Conservation (phyloP, 2,888 invertebrate species). For the Polydrusus pterygomalis region DNA sequence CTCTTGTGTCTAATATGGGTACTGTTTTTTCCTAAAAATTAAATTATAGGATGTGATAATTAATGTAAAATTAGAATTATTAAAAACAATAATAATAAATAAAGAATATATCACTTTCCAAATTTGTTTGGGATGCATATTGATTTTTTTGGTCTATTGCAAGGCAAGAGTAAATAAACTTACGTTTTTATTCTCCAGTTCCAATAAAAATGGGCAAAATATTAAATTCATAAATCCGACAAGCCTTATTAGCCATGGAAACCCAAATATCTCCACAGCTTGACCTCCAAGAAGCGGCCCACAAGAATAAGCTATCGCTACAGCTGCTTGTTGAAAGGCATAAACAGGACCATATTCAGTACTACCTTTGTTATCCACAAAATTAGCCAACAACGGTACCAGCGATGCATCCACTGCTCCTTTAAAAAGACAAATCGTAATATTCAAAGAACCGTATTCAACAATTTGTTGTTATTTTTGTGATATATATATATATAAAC, state of each 20-base stretch:
- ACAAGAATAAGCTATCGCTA: slow-evolving; percentile 86
- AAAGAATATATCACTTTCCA: no score
- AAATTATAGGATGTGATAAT: not conserved
- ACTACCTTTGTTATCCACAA: slow-evolving; percentile 78
- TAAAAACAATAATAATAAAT: no score
- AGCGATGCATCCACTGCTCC: slow-evolving; percentile 86
- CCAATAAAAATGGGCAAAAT: slow-evolving; percentile 80
- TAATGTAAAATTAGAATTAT: not conserved
- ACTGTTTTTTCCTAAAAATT: slow-evolving; percentile 32
- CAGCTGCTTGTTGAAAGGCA: slow-evolving; percentile 87
- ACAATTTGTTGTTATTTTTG: no score
- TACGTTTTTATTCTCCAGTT: slow-evolving; percentile 66
- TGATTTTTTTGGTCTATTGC: no score
- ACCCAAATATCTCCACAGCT: slow-evolving; percentile 81
- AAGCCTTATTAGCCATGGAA: slow-evolving; percentile 83
- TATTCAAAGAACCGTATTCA: not conserved
- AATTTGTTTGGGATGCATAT: no score
- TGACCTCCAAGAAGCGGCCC: slow-evolving; percentile 86
- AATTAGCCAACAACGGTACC: slow-evolving; percentile 84
- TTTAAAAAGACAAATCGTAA: slow-evolving; percentile 32
- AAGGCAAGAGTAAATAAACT: slow-evolving; percentile 24
- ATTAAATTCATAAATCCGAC: slow-evolving; percentile 82
- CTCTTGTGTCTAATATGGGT: slow-evolving; percentile 20
- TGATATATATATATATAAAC: no score
- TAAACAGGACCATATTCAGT: slow-evolving; percentile 88